Base-by-base conservation (phyloP, 2,888 invertebrate genomes). In the Zaprionus obscuricornis region DNA sequence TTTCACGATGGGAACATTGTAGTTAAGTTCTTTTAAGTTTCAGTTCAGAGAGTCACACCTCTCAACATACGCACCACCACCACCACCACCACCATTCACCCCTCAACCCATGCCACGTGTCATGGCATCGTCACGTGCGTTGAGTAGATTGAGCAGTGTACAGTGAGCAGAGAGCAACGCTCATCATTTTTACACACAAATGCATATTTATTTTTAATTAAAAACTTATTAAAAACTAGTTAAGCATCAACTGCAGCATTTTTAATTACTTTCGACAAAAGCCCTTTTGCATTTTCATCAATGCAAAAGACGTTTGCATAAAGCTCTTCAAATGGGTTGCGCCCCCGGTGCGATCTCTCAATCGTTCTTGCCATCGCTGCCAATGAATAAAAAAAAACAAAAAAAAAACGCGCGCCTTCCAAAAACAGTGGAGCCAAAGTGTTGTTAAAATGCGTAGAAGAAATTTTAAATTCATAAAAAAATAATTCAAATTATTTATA, bases 161-260 rank as follows among this genome's bases (percentile, higher is more conserved):
- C 37, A 31, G 36, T 22, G 22, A 27, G 54, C 39, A 45, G 43
- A 40, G 45, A 46, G n/a, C 46, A 50, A 46, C 56, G 66, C 64
- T 59, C 85, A 81, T 81, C 63, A 75, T 85, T 85, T 85, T 74
- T 58, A 74, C 76, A 76, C 83, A 73, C 84, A 85, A 82, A 85
- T 83, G 85, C 84, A 82, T 82, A 82, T 82, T 82, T 82, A 82
- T 85, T 82, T 82, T 82, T 82, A 82, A 82, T 82, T 82, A 82
- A 85, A 82, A 82, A 82, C 85, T 82, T 82, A 83, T 82, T 82
- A 82, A 82, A 82, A 82, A 82, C 81, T 82, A 82, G 81, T 82
- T 82, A 85, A 79, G 79, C 81, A 85, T 85, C 78, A 74, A 78
- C 85, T 72, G 83, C 84, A 79, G 83, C 72, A 72, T 79, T 83